Evolutionary conservation across 2,113 vertebrate genomes (phyloP), one percentile per base, ranked within the genome.

Genomic region (Hydropotes inermis): DNA sequence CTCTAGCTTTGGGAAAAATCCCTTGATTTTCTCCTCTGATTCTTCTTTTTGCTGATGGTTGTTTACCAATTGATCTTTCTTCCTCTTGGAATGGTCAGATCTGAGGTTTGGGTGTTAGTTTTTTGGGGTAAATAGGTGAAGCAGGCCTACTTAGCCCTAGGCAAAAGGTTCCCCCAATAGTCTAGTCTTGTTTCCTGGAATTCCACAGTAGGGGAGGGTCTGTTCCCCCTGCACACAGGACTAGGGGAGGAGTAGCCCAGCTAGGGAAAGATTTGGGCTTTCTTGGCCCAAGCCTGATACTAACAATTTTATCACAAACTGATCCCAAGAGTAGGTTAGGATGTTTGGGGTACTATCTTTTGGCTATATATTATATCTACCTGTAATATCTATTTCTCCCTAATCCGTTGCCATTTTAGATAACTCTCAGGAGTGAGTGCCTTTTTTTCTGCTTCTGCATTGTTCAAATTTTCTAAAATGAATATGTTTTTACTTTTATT

Each of bases 401-500:
- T 21, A 95, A 25, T 3, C 4, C 21, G 25, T 60, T 27, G 9
- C 16, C 27, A 52, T 50, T 94, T 96, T 87, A 92, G n/a, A 25
- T 92, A 92, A 95, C 52, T 96, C 33, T 19, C 28, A 57, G 47
- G 19, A 86, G 91, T 85, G 76, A 81, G 83, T 95, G 28, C 79
- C 6, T 52, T 92, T 94, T 70, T 79, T 97, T 67, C n/a, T 93
- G 27, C 19, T 91, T 90, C 58, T 96, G 43, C 25, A 43, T 27
- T 95, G 27, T 64, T 82, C 30, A 94, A 0, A 67, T 89, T 97
- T 96, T 87, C 82, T 91, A 78, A 82, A 96, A 74, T 43, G 64
- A 81, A 60, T 10, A 74, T 79, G 7, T 92, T 92, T 70, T 97
- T 87, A 67, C n/a, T 96, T 97, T 96, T 90, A 93, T 91, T 86